Percentiles rank a stretch among this genome's conserved stretches.
Conservation (phyloP, 2,113 vertebrate species). For the Fulmarus glacialis region DNA sequence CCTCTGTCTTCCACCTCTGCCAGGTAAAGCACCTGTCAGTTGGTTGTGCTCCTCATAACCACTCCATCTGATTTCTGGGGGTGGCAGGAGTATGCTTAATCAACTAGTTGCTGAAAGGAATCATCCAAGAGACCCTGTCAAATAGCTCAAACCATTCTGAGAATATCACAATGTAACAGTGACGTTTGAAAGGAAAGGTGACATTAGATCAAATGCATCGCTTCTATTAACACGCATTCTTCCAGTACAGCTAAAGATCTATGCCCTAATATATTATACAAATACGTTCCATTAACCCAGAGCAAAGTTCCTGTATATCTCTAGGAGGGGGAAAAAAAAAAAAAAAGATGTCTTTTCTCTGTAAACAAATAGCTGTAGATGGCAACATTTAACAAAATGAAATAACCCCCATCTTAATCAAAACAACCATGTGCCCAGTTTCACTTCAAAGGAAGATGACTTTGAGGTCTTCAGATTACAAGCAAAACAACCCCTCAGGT, state of each 20-base stretch:
- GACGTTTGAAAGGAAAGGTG: neutral
- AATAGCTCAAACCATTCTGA: neutral
- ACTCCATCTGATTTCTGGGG: too few species aligned
- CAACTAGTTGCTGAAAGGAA: neutral
- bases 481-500: neutral
- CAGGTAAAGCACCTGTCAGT: neutral
- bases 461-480: neutral
- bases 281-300: neutral
- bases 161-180: neutral
- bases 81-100: neutral
- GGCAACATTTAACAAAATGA: neutral
- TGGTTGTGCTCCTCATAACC: neutral
- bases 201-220: neutral
- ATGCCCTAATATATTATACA: neutral
- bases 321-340: neutral
- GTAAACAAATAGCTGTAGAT: neutral
- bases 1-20: neutral
- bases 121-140: neutral
- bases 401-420: neutral
- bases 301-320: neutral
- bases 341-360: neutral
- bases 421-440: neutral
- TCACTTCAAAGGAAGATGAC: neutral
- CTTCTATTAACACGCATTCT: neutral
- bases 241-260: neutral